Evolutionary conservation across 2,113 vertebrate genomes (phyloP), one percentile per base, ranked within the genome.

Genomic region (Rhipidura dahli): DNA sequence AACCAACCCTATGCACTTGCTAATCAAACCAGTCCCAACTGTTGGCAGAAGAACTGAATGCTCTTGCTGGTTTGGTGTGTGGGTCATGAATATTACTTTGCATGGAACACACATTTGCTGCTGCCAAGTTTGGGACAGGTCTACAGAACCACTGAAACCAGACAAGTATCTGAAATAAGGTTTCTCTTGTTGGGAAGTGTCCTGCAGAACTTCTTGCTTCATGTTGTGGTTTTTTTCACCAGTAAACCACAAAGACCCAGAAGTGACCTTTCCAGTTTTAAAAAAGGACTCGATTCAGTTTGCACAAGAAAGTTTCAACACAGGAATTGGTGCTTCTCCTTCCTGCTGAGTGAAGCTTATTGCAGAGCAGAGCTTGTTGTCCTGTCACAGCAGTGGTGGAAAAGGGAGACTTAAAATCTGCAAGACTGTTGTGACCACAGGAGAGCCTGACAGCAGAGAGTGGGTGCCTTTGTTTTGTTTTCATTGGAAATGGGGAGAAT

Each of bases 361-460:
- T 49, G 22, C 28, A 59, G n/a, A 39, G 11, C 4, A 1, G 26
- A 83, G 11, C 5, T 26, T 33, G 13, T 40, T 68, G 35, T 45
- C 35, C 44, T 71, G 73, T 45, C 69, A 21, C 30, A 76, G 44
- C 13, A n/a, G 19, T 61, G 60, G 13, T 73, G 42, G 54, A 57
- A 89, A 72, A 18, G 17, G 20, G 6, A 77, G 17, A 6, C 28
- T 90, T 83, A 83, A 70, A 45, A 44, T 69, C 31, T 50, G 10
- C 33, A 28, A 26, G 15, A n/a, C 53, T 39, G 10, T 40, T 0
- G 0, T 59, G 31, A 70, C 37, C 50, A 83, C 71, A 2, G 1
- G 64, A 77, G 42, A 77, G 21, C n/a, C 39, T 15, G 21, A 24
- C n/a, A 85, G 7, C 9, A 27, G 23, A 11, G 53, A 78, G 71